Conservation (phyloP, 1,140 invertebrate species). For the Aleiodes sp. region DNA sequence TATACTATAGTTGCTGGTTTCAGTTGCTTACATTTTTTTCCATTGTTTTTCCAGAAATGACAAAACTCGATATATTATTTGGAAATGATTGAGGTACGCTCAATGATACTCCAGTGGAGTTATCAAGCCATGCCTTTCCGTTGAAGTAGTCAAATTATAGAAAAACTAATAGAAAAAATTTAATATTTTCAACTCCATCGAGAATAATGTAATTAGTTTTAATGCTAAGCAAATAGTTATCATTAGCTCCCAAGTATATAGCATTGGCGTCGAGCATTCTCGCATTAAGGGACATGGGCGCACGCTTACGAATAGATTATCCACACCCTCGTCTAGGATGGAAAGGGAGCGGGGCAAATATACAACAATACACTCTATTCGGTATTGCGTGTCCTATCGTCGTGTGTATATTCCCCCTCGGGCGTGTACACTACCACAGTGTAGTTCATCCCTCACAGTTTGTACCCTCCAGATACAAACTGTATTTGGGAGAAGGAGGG, state of each 20-base stretch:
- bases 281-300: neutral
- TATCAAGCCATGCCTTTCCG: too few species aligned
- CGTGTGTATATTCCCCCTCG: conserved; percentile 9
- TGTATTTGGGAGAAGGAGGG: neutral
- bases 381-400: conserved; percentile 25
- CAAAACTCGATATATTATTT: too few species aligned
- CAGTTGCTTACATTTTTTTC: neutral
- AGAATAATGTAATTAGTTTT: too few species aligned
- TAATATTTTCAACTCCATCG: too few species aligned
- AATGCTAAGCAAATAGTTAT: too few species aligned
- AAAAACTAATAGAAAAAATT: too few species aligned
- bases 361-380: conserved; percentile 14
- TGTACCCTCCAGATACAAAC: conserved; percentile 4
- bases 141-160: too few species aligned
- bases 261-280: too few species aligned
- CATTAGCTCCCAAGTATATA: too few species aligned
- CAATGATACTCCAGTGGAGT: too few species aligned
- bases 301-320: conserved; percentile 20
- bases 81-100: too few species aligned
- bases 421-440: neutral
- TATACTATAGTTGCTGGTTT: conserved; percentile 36
- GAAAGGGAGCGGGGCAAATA: neutral
- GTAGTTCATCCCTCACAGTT: neutral
- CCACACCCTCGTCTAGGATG: neutral
- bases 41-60: too few species aligned